These are phyloP conservation scores for Microctenopoma stevenorrisi DNA, from an alignment of 2,797 vertebrate species.

Conservation along the genomic window DNA sequence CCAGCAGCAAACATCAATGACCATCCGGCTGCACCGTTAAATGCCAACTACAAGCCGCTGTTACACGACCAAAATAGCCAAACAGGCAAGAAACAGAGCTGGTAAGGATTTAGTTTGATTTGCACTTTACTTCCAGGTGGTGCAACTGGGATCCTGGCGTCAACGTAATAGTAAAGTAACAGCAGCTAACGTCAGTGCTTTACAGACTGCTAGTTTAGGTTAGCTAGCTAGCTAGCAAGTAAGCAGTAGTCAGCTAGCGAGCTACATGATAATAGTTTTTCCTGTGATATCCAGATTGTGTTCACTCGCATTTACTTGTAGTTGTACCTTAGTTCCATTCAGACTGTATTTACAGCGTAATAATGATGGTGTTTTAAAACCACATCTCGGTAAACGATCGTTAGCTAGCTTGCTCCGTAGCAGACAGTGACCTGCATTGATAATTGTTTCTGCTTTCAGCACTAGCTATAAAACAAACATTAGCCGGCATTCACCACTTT, in stretches of 20 bases:
- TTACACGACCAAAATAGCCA: neutral
- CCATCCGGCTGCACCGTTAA: neutral
- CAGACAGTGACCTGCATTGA: neutral
- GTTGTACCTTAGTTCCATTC: neutral
- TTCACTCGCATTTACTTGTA: neutral
- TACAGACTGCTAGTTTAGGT: neutral
- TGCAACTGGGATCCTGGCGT: neutral
- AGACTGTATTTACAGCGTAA: neutral
- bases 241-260: slow-evolving; percentile 37
- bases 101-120: slow-evolving; percentile 38
- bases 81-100: neutral
- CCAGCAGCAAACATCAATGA: slow-evolving; percentile 49
- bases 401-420: neutral
- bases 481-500: neutral
- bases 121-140: neutral
- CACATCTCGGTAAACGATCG: neutral
- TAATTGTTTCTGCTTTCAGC: neutral
- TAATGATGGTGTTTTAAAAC: neutral
- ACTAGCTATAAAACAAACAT: slow-evolving; percentile 6
- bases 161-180: slow-evolving; percentile 14
- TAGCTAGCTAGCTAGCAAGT: slow-evolving; percentile 34
- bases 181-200: slow-evolving; percentile 18
- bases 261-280: slow-evolving; percentile 10
- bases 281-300: neutral
- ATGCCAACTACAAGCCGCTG: neutral